Conservation (phyloP, 2,888 invertebrate species). For the Drosophila rubida region DNA sequence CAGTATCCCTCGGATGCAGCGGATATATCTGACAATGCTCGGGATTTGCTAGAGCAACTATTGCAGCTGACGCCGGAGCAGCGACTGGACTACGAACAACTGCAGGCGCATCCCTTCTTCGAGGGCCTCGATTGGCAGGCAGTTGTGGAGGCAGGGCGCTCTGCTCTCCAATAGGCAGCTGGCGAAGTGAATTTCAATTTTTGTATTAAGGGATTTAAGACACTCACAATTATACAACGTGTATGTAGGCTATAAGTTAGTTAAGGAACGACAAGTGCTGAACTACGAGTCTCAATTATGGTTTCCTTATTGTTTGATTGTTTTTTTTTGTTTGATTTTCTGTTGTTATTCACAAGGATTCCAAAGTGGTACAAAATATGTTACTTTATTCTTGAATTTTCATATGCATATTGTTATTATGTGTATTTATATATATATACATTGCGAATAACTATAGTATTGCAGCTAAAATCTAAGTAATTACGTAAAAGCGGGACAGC, state of each 20-base stretch:
- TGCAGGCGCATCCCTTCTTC: conserved; percentile 82
- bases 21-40: conserved; percentile 80
- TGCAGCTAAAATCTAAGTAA: conserved; percentile 21
- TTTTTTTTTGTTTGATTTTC: conserved; percentile 24
- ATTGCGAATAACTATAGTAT: conserved; percentile 48
- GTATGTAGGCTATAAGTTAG: background rate
- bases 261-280: background rate
- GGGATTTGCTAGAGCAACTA: conserved; percentile 81
- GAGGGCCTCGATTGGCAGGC: conserved; percentile 81
- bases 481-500: conserved; percentile 26
- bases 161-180: conserved; percentile 1
- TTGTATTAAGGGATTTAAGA: background rate
- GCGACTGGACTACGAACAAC: conserved; percentile 80
- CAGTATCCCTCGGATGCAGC: conserved; percentile 82
- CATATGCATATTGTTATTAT: conserved; percentile 29
- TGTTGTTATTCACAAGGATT: conserved; percentile 23
- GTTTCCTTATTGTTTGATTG: conserved; percentile 9
- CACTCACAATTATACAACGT: background rate
- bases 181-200: conserved; percentile 17
- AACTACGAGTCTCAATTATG: conserved; percentile 24
- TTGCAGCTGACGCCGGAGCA: conserved; percentile 75
- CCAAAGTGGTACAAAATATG: conserved; percentile 65
- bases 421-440: conserved; percentile 44
- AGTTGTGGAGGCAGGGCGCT: conserved; percentile 67
- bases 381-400: conserved; percentile 62